These are phyloP conservation scores for Atta colombica DNA, from an alignment of 1,140 invertebrate species.

Conservation along the genomic window DNA sequence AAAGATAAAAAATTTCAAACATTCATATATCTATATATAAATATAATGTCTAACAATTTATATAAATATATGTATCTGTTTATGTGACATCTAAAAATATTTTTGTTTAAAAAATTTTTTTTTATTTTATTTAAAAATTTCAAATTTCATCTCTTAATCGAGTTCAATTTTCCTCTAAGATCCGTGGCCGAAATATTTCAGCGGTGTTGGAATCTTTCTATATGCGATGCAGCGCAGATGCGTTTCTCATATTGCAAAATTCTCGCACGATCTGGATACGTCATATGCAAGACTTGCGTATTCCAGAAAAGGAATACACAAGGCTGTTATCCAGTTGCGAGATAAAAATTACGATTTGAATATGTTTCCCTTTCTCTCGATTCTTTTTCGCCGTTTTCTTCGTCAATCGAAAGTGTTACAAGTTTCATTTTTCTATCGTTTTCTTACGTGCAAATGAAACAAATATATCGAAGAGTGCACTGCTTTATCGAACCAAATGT, in stretches of 20 bases:
- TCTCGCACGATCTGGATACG: slow-evolving; percentile 27
- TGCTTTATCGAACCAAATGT: background rate
- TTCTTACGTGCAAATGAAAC: slow-evolving; percentile 22
- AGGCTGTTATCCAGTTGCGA: background rate
- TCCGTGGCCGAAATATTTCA: background rate
- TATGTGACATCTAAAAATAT: background rate
- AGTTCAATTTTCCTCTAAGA: background rate
- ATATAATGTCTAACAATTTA: background rate
- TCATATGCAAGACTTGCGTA: slow-evolving; percentile 25
- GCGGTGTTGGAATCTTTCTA: background rate
- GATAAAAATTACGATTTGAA: slow-evolving; percentile 63
- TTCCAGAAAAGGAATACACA: slow-evolving; percentile 23
- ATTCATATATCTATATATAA: background rate
- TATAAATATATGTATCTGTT: background rate
- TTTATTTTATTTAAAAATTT: background rate
- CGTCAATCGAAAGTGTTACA: background rate
- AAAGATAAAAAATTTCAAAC: background rate
- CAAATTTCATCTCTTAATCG: background rate
- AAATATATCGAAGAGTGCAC: background rate
- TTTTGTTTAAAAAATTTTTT: background rate
- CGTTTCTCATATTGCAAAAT: slow-evolving; percentile 32
- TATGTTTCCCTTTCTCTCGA: slow-evolving; percentile 34
- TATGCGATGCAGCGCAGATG: slow-evolving; percentile 19
- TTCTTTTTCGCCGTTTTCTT: background rate
- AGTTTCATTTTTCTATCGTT: slow-evolving; percentile 22